phyloP scores from a whole-genome alignment of 2,113 vertebrate genomes.

The Lagopus muta region DNA sequence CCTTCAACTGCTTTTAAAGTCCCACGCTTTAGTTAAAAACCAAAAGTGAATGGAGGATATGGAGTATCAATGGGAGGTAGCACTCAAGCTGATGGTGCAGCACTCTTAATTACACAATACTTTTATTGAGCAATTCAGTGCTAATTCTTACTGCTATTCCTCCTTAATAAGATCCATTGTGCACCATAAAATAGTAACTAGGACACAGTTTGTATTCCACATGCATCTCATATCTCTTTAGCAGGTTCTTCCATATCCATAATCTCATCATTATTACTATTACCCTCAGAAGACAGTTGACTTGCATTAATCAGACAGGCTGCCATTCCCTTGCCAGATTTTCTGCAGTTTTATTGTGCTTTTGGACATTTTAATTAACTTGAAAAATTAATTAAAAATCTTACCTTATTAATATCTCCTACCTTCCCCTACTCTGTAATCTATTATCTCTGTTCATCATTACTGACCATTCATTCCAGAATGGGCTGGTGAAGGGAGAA shows the following conservation, averaged over 20 bases:
- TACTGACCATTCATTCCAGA: constrained; percentile 74
- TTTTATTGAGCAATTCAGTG: constrained; percentile 83
- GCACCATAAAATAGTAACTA: constrained; percentile 83
- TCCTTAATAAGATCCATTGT: constrained; percentile 87
- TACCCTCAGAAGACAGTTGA: constrained; percentile 83
- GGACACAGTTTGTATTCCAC: constrained; percentile 82
- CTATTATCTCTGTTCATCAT: constrained; percentile 74
- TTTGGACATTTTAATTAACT: constrained; percentile 89
- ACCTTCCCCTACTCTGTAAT: constrained; percentile 64
- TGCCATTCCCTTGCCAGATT: constrained; percentile 84
- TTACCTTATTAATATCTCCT: constrained; percentile 79
- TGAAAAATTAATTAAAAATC: constrained; percentile 87
- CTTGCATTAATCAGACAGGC: constrained; percentile 83
- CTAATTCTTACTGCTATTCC: constrained; percentile 82
- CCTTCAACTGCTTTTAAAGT: constrained; percentile 39
- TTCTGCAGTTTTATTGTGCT: constrained; percentile 85
- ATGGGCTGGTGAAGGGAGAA: background rate
- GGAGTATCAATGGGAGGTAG: constrained; percentile 77
- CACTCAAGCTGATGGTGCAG: constrained; percentile 78
- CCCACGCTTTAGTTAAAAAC: constrained; percentile 73
- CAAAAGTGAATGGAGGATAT: constrained; percentile 71
- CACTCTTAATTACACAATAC: constrained; percentile 83
- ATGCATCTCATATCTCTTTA: constrained; percentile 82
- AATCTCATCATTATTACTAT: constrained; percentile 86
- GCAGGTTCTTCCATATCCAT: constrained; percentile 82